A percentile compares a stretch with the other conserved stretches of the same genome.
Evolutionary conservation across 2,797 vertebrate genomes (phyloP).

Genomic region (Rhabdophis nuchalis): DNA sequence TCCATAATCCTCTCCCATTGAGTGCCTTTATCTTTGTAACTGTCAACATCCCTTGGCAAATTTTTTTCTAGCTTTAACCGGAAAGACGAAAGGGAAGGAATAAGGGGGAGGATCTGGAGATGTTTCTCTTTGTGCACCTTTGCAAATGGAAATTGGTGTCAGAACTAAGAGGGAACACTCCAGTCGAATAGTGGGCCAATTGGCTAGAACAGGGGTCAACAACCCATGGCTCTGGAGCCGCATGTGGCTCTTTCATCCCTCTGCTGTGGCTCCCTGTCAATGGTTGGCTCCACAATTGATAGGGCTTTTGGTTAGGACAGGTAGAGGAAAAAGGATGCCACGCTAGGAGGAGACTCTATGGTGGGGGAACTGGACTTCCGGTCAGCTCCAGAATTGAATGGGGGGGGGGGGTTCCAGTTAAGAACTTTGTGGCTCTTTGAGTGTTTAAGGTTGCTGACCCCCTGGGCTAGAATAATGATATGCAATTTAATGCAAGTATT

Average conservation of each 20-base stretch:
- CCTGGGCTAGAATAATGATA: background rate
- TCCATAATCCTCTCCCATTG: conserved; percentile 13
- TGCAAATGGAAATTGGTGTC: background rate
- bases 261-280: too few relatives aligned
- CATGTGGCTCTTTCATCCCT: too few relatives aligned
- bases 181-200: background rate
- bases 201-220: background rate
- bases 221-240: too few relatives aligned
- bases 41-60: background rate
- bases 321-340: too few relatives aligned
- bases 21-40: background rate
- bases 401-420: too few relatives aligned
- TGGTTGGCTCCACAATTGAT: too few relatives aligned
- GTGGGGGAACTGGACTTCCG: too few relatives aligned
- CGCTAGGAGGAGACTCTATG: too few relatives aligned
- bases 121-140: background rate
- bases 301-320: too few relatives aligned
- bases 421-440: too few relatives aligned
- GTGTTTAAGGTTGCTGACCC: too few relatives aligned
- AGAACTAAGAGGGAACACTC: background rate
- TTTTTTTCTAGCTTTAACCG: rapidly evolving
- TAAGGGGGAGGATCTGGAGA: background rate
- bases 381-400: too few relatives aligned
- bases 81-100: background rate
- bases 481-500: background rate